Conservation (phyloP, 2,113 vertebrate species). For the Empidonax alnorum region DNA sequence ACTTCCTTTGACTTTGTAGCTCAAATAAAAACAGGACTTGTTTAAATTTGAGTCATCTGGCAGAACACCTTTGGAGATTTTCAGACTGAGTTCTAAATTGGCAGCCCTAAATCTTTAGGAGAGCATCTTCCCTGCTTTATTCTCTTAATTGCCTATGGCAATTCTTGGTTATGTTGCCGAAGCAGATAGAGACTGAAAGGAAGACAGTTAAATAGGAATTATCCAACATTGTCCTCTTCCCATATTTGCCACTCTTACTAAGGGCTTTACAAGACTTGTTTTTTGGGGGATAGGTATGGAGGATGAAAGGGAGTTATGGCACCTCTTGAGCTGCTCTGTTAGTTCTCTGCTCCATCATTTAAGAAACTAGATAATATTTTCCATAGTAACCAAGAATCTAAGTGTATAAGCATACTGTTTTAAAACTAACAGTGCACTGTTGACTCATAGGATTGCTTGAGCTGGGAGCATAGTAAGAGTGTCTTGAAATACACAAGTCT, state of each 20-base stretch:
- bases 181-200: rapidly evolving
- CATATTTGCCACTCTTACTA: not conserved
- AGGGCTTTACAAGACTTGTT: not conserved
- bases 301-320: not conserved
- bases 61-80: not conserved
- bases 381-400: constrained; percentile 25
- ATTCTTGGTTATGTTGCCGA: not conserved
- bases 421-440: constrained; percentile 53
- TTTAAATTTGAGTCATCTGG: not conserved
- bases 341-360: constrained; percentile 5
- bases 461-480: not conserved
- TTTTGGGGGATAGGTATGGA: not conserved
- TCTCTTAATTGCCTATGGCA: not conserved
- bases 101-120: not conserved
- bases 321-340: not conserved
- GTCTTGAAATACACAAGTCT: constrained; percentile 27
- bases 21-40: not conserved
- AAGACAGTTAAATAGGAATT: not conserved
- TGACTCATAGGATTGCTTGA: not conserved
- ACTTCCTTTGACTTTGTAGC: not conserved
- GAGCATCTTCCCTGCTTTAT: not conserved
- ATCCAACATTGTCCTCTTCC: not conserved
- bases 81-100: not conserved
- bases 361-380: constrained; percentile 48
- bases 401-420: not conserved